Evolutionary conservation across 2,113 vertebrate genomes (phyloP).

Genomic region (Caracal caracal): DNA sequence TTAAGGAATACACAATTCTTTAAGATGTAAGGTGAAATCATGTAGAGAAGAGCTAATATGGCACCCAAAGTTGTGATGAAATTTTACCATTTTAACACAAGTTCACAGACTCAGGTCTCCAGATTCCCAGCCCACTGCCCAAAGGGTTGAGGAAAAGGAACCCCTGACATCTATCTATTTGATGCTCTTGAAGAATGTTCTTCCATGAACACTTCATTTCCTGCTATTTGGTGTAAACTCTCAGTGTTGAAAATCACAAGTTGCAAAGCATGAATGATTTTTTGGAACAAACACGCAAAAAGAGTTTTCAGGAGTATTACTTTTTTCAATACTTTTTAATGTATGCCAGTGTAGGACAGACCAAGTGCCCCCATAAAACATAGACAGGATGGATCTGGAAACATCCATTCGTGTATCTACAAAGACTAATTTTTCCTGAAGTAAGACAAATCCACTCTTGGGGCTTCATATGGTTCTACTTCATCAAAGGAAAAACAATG

Average conservation of each 20-base stretch:
- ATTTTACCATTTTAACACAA: not conserved
- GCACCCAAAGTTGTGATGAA: not conserved
- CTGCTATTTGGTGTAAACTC: not conserved
- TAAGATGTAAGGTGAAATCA: too few species aligned
- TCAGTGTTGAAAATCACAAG: not conserved
- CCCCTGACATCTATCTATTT: not conserved
- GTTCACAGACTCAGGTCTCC: not conserved
- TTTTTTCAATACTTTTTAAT: conserved; percentile 3
- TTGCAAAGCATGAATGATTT: not conserved
- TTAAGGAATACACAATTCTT: not conserved
- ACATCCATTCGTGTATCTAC: not conserved
- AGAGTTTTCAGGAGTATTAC: not conserved
- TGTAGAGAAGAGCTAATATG: not conserved
- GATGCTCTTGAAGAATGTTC: not conserved
- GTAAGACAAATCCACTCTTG: not conserved
- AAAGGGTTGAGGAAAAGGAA: not conserved
- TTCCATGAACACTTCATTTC: not conserved
- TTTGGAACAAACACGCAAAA: not conserved
- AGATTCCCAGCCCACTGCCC: not conserved
- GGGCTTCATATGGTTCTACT: not conserved
- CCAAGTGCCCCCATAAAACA: not conserved
- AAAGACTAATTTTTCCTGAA: not conserved
- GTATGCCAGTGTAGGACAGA: not conserved
- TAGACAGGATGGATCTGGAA: not conserved
- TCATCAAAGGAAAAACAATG: not conserved